These are phyloP conservation scores for Perizoma affinitatum DNA, from an alignment of 2,888 invertebrate genomes.

Conservation along the genomic window DNA sequence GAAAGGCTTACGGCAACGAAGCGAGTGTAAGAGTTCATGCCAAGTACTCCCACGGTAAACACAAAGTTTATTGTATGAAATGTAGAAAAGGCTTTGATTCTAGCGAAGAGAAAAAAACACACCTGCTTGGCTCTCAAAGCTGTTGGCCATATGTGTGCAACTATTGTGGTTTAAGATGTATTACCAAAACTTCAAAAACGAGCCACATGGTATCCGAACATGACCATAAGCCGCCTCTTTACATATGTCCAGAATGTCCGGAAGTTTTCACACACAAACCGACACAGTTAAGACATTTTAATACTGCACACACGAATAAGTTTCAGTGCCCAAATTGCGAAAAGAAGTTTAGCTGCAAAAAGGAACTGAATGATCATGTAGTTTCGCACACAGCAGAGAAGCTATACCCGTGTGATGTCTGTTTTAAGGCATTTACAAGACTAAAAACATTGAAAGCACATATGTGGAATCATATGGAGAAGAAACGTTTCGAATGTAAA, in stretches of 20 bases:
- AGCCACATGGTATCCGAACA: conserved; percentile 44
- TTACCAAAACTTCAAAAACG: conserved; percentile 39
- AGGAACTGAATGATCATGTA: conserved; percentile 24
- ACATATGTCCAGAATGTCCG: conserved; percentile 46
- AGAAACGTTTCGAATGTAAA: conserved; percentile 35
- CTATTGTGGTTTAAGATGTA: conserved; percentile 44
- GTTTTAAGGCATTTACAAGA: conserved; percentile 33
- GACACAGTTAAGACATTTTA: conserved; percentile 42
- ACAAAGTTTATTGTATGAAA: conserved; percentile 31
- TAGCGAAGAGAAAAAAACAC: conserved; percentile 38
- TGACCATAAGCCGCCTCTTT: conserved; percentile 36
- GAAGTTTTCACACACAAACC: conserved; percentile 41
- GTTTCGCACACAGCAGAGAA: conserved; percentile 34
- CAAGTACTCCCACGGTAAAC: conserved; percentile 24
- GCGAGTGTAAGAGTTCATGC: conserved; percentile 30
- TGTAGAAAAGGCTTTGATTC: conserved; percentile 32
- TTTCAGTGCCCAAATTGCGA: conserved; percentile 33
- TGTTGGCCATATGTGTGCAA: conserved; percentile 48
- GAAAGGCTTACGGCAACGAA: conserved; percentile 32
- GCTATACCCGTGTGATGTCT: conserved; percentile 31
- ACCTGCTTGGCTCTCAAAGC: conserved; percentile 37
- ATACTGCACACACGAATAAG: conserved; percentile 39
- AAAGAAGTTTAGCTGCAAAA: conserved; percentile 29
- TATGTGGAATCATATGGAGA: conserved; percentile 33
- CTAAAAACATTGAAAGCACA: conserved; percentile 32